phyloP scores from a whole-genome alignment of 2,113 vertebrate genomes.

The Ahaetulla prasina region DNA sequence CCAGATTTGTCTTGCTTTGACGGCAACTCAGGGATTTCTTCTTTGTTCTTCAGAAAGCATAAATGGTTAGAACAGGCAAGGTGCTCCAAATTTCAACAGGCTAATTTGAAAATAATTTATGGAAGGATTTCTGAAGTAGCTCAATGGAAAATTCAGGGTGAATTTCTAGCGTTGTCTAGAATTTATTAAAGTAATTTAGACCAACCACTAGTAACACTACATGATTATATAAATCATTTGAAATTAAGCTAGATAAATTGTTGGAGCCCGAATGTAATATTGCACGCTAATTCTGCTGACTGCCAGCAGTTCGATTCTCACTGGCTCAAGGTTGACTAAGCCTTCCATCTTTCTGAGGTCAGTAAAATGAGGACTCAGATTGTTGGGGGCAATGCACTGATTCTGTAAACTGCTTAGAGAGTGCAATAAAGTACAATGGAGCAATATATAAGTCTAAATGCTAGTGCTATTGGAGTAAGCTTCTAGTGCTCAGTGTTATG shows the following conservation, averaged over 20 bases:
- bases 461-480: background rate
- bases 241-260: background rate
- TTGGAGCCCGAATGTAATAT: background rate
- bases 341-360: no score
- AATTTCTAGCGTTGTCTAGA: background rate
- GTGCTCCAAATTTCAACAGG: background rate
- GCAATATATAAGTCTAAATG: no score
- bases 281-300: no score
- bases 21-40: no score
- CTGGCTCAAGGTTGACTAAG: no score
- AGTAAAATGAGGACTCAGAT: no score
- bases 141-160: background rate
- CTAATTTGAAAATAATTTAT: background rate
- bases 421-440: no score
- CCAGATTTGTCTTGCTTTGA: background rate
- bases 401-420: no score
- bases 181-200: background rate
- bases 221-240: background rate
- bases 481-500: background rate
- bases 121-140: background rate
- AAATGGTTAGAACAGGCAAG: background rate
- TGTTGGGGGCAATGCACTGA: no score
- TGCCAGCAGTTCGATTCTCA: no score
- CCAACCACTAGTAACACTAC: background rate
- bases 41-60: background rate